Evolutionary conservation across 2,797 vertebrate genomes (phyloP).

Genomic region (Erethizon dorsatum): DNA sequence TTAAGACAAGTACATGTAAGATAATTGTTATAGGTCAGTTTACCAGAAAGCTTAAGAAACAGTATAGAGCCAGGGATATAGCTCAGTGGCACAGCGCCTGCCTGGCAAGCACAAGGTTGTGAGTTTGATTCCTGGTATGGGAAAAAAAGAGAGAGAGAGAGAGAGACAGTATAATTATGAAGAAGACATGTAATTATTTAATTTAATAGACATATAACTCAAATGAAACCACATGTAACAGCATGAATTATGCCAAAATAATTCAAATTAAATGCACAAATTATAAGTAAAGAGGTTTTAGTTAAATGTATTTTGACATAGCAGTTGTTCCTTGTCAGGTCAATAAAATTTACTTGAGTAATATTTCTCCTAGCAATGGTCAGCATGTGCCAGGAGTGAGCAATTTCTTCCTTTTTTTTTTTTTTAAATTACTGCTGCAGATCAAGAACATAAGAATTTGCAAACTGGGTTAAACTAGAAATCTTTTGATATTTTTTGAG

Average conservation of each 20-base stretch:
- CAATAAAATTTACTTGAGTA: conserved; percentile 85
- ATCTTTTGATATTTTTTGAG: not conserved
- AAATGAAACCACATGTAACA: conserved; percentile 57
- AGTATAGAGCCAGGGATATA: not conserved
- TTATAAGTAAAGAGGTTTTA: conserved; percentile 84
- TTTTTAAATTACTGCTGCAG: conserved; percentile 77
- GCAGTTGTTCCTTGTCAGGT: conserved; percentile 89
- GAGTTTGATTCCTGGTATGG: no score
- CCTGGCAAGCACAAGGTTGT: no score
- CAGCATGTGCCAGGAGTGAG: conserved; percentile 82
- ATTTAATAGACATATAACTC: conserved; percentile 45
- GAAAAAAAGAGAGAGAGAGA: no score
- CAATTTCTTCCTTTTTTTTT: conserved; percentile 78
- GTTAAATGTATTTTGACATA: conserved; percentile 87
- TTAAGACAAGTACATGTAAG: not conserved
- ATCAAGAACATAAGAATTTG: conserved; percentile 74
- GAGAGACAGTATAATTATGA: not conserved
- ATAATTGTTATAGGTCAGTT: not conserved
- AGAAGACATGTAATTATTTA: conserved; percentile 2
- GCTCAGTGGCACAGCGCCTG: no score
- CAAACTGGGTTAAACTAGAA: conserved; percentile 71
- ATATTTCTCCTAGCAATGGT: conserved; percentile 86
- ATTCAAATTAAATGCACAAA: conserved; percentile 82
- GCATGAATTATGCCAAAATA: conserved; percentile 57
- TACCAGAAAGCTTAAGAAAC: conserved; percentile 20